These are phyloP conservation scores for Nibea albiflora DNA, from an alignment of 2,113 vertebrate species.

Conservation along the genomic window DNA sequence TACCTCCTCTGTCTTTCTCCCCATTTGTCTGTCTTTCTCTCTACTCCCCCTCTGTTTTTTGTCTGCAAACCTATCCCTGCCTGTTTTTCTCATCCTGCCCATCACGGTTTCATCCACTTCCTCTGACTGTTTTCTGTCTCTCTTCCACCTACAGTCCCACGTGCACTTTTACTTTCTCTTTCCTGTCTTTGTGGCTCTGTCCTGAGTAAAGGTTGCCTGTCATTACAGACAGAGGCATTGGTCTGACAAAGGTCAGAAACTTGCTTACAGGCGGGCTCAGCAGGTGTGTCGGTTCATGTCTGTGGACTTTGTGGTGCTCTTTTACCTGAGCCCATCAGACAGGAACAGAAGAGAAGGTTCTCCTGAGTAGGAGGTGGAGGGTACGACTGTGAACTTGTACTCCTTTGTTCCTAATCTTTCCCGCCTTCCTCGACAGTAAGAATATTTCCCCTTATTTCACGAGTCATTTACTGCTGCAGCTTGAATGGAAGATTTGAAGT, in stretches of 20 bases:
- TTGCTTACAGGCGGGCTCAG: conserved; percentile 50
- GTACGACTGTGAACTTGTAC: conserved; percentile 4
- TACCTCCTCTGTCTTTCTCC: neutral
- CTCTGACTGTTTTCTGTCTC: conserved; percentile 9
- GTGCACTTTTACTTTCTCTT: conserved; percentile 1
- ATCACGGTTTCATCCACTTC: neutral
- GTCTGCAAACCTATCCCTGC: neutral
- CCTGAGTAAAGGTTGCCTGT: conserved; percentile 68
- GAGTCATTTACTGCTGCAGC: neutral
- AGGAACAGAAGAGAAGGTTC: conserved; percentile 40
- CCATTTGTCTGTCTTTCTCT: neutral
- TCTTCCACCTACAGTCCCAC: neutral
- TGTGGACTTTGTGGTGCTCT: conserved; percentile 33
- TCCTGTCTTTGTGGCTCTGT: conserved; percentile 5
- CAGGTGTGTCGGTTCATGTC: conserved; percentile 51
- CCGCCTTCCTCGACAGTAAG: neutral
- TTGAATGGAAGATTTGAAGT: conserved; percentile 8
- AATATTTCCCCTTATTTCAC: neutral
- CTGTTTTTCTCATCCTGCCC: neutral
- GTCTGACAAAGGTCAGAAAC: conserved; percentile 72
- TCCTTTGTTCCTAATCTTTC: conserved; percentile 21
- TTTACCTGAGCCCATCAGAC: conserved; percentile 60
- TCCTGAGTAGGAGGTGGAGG: neutral
- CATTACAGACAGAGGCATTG: conserved; percentile 43
- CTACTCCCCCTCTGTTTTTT: conserved; percentile 1